Evolutionary conservation across 2,113 vertebrate genomes (phyloP).

Genomic region (Pteronura brasiliensis): DNA sequence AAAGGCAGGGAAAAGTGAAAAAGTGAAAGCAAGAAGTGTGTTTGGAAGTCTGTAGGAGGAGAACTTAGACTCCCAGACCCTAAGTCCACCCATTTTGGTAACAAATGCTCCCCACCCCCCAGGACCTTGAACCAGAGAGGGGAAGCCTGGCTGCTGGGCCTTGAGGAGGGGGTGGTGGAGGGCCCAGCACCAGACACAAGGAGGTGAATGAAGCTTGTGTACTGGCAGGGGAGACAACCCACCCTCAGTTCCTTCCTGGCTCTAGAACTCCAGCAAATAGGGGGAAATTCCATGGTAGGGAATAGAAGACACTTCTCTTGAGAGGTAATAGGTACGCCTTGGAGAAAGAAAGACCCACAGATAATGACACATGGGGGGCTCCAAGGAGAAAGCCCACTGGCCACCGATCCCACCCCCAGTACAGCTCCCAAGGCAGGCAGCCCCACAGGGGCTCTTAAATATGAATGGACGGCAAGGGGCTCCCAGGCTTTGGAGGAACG

Average conservation of each 20-base stretch:
- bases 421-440: not conserved
- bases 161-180: not conserved
- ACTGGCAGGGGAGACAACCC: too few relatives aligned
- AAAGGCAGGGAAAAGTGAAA: not conserved
- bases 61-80: not conserved
- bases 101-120: not conserved
- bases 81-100: not conserved
- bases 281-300: not conserved
- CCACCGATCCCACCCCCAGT: too few relatives aligned
- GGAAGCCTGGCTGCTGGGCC: too few relatives aligned
- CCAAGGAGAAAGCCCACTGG: not conserved
- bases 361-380: not conserved
- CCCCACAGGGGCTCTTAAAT: not conserved
- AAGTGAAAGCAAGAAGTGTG: not conserved
- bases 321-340: not conserved
- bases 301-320: not conserved
- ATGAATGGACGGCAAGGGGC: not conserved
- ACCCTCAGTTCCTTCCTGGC: not conserved
- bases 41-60: not conserved
- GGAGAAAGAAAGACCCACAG: not conserved
- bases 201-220: too few relatives aligned
- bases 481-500: not conserved
- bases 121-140: not conserved
- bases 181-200: accelerated
- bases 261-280: not conserved